Base-by-base conservation (phyloP, 2,888 invertebrate species). In the Salticus scenicus region DNA sequence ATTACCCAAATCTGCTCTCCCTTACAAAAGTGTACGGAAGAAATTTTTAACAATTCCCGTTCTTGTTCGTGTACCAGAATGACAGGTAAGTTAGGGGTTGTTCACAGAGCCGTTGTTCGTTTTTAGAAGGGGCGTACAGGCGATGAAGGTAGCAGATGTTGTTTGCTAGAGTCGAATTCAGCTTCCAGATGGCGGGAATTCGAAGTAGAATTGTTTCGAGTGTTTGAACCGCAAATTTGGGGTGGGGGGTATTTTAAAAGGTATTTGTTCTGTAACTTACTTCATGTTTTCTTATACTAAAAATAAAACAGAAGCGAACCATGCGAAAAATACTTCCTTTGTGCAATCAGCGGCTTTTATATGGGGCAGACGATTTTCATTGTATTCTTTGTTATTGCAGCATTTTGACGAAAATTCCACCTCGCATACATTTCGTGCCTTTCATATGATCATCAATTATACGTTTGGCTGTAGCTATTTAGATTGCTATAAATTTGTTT, bases 221-320 rank as follows among this genome's bases (percentile, higher is more conserved):
- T 67, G 67, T 67, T 67, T 67, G 67, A 33, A 31, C 67, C 20
- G 67, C 67, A 67, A 67, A 67, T 33, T 67, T 67, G 20, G 20
- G 67, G 30, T 63, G 17, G 47, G 17, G 57, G 57, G 57, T 1
- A 14, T 47, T 47, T 47, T 47, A 5, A 4, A 5, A 57, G 24
- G 57, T 57, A 57, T 57, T n/a, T 57, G 57, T 24, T 24, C 57
- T 57, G 5, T n/a, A 7, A 5, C 24, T 57, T 24, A 20, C 4
- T 24, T 5, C 24, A 17, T 47, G 7, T 14, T 47, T 17, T 57
- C 17, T 5, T 17, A 57, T 57, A 24, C 57, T 57, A 24, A 57
- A 57, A 20, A 57, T 57, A 57, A 24, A 57, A 57, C 24, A 24
- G 24, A 57, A 57, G 20, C 24, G 24, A 24, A 57, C 57, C 24